Base-by-base conservation (phyloP, 37 sponge, comb jelly and placozoan genomes). In the Ephydatia muelleri region DNA sequence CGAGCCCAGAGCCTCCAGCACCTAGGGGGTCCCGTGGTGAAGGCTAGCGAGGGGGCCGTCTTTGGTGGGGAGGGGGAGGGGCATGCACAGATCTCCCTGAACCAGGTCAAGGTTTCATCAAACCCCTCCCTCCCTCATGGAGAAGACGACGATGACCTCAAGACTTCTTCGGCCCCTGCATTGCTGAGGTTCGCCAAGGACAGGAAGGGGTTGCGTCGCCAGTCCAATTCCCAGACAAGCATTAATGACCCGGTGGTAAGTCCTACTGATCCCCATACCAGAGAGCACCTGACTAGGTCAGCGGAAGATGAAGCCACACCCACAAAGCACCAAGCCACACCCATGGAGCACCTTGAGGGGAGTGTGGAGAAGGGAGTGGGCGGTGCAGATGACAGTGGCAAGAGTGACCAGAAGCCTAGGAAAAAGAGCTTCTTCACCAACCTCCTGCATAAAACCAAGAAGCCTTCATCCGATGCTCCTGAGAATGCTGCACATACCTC, bases 1-100 rank as follows among this genome's bases (percentile, higher is more conserved):
- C 22, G 84, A 30, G 31, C 76, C n/a, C 38, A 64, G 29, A 84
- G 76, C 39, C 25, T 64, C 65, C 57, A 57, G 13, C 33, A 75
- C 72, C 31, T 71, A 21, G 72, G 5, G 72, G 72, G 29, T 28
- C 75, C 75, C 8, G 37, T 0, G 36, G 75, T 2, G 43, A 38
- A 36, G 23, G 43, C 22, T 37, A 38, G 14, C 16, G 75, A 75
- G 75, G 75, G 40, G 43, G 75, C 34, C 6, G 32, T 30, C 14
- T 5, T 71, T 71, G 31, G 29, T 13, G 57, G 57, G 57, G 57
- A 57, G 57, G 16, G 1, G 19, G 57, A 57, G 57, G 57, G 57
- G 19, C 57, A 57, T 11, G 57, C 57, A 14, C 57, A 57, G 19
- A 57, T 57, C 57, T 57, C 57, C 57, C 57, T 57, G 43, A 43